Conservation (phyloP, 2,113 vertebrate genomes). For the Macquaria australasica region DNA sequence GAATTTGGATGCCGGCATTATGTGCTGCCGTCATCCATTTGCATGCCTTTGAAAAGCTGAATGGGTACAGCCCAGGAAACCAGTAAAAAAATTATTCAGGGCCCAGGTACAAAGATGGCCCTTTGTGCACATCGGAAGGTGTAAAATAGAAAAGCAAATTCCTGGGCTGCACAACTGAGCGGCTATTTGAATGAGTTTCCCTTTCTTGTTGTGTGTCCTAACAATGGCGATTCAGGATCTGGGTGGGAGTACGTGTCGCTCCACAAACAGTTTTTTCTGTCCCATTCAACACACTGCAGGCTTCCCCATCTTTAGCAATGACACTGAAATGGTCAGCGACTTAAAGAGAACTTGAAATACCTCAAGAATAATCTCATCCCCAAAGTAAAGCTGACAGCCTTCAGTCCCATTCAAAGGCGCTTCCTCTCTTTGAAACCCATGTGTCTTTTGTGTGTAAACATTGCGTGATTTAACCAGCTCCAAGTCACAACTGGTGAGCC, state of each 20-base stretch:
- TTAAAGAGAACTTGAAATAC: conserved; percentile 26
- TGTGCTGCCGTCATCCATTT: conserved; percentile 73
- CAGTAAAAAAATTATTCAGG: conserved; percentile 77
- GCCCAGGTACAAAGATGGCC: conserved; percentile 80
- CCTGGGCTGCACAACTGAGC: conserved; percentile 78
- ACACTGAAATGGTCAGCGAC: conserved; percentile 9
- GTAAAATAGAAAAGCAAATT: conserved; percentile 85
- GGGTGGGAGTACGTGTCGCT: conserved; percentile 62
- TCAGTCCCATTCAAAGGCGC: conserved; percentile 31
- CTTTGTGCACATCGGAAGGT: conserved; percentile 82
- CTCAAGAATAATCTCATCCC: conserved; percentile 40
- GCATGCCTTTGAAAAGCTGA: conserved; percentile 84
- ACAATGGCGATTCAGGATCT: conserved; percentile 81
- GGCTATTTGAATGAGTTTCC: conserved; percentile 82
- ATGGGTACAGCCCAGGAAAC: conserved; percentile 82
- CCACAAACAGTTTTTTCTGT: conserved; percentile 60
- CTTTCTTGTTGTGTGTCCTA: conserved; percentile 76
- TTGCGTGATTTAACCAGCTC: conserved; percentile 55
- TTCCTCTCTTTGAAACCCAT: conserved; percentile 31
- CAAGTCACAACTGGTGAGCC: conserved; percentile 42
- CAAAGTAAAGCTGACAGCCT: conserved; percentile 52
- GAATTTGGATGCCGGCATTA: conserved; percentile 66
- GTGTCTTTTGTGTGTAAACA: conserved; percentile 76
- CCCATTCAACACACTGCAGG: conserved; percentile 41
- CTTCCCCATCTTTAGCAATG: conserved; percentile 36